phyloP scores from a whole-genome alignment of 1,140 invertebrate species.

The Rhizoglyphus robini region DNA sequence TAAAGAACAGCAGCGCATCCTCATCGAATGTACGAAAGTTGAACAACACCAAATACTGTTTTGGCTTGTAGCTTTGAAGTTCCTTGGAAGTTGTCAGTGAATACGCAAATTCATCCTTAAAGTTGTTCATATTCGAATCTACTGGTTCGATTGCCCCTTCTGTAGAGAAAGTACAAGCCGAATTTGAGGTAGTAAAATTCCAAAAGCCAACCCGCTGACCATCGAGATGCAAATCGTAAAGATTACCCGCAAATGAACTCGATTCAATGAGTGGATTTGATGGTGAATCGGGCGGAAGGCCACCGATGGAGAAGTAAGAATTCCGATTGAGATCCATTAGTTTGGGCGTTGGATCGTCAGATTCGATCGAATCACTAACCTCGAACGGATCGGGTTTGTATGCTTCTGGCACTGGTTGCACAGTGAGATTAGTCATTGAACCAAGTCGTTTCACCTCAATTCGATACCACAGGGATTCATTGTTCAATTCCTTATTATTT shows the following conservation, averaged over 20 bases:
- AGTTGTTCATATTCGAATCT: constrained; percentile 44
- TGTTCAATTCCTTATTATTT: constrained; percentile 40
- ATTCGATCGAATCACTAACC: constrained; percentile 26
- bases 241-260: constrained; percentile 46
- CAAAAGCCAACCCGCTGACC: constrained; percentile 65
- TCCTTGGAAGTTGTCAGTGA: constrained; percentile 46
- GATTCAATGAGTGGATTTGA: constrained; percentile 30
- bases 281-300: constrained; percentile 27
- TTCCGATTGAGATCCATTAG: constrained; percentile 27
- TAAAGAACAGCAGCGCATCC: constrained; percentile 69
- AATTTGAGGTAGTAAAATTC: constrained; percentile 60
- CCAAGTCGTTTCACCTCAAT: constrained; percentile 45
- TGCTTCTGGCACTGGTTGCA: constrained; percentile 25
- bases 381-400: constrained; percentile 24
- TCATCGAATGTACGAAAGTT: constrained; percentile 73
- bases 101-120: constrained; percentile 58
- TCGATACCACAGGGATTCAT: constrained; percentile 55
- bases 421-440: constrained; percentile 32
- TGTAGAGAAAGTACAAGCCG: constrained; percentile 50
- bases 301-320: constrained; percentile 29
- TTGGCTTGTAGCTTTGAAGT: too few relatives aligned
- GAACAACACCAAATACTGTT: constrained; percentile 58
- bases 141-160: constrained; percentile 40
- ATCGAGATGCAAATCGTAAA: constrained; percentile 61
- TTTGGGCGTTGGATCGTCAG: constrained; percentile 23